Base-by-base conservation (phyloP, 2,113 vertebrate genomes). In the Lophura nycthemera region DNA sequence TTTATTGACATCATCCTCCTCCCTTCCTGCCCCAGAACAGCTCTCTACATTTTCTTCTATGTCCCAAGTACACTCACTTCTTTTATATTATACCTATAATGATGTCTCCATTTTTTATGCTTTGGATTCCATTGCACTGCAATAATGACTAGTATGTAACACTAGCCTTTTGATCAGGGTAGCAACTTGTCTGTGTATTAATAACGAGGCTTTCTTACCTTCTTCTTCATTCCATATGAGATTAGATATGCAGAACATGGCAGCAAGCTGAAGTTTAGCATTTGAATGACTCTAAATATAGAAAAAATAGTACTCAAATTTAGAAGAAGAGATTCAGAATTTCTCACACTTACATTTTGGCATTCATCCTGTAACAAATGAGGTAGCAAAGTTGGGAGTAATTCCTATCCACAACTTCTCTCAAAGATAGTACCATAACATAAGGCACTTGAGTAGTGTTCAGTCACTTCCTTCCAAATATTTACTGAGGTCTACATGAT, bases 181-280 rank as follows among this genome's bases (percentile, higher is more conserved):
- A 80, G 32, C 67, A 78, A 56, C 18, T 89, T 61, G 34, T 40
- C 32, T 27, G 47, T 47, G 76, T 66, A 81, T 66, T 70, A 85
- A 45, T 61, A 75, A 56, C 11, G 24, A 90, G 42, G 38, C 30
- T 75, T 87, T 91, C 98, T 99, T 98, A 99, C 99, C 99, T 95
- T 99, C 99, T 91, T 99, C 99, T 97, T 99, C 99, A 87, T 99
- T 99, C 99, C 99, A 99, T 97, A 99, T 98, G 64, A 99, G 98
- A 97, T 99, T 99, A 92, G 99, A 99, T 98, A 99, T 98, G 93
- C 99, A 99, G 97, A 99, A 99, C 94, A 99, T 99, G 92, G 99
- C 99, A 45, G 99, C 99, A 84, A 99, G 98, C 97, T 99, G 99
- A 85, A 99, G 98, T 93, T 99, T 99, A 94, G 99, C 98, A 94